Base-by-base conservation (phyloP, 2,113 vertebrate genomes). In the Fukomys damarensis region DNA sequence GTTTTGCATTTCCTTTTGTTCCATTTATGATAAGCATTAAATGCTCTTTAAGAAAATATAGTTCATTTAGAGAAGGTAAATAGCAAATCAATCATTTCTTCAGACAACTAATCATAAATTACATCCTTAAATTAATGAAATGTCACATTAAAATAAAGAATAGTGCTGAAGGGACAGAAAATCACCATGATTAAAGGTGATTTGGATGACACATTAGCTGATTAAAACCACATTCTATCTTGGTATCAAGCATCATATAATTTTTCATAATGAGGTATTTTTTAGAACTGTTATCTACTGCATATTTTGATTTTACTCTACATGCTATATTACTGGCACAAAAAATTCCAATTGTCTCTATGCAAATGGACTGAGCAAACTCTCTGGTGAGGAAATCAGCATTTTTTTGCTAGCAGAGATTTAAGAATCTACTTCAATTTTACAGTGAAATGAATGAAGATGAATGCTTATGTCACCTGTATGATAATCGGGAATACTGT, bases 181-280 rank as follows among this genome's bases (percentile, higher is more conserved):
- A 77, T 74, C 77, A 83, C 72, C 41, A 8, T 41, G 65, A 92
- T 94, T 96, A 93, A 86, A 26, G 24, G 5, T 46, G 26, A 90
- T 82, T 66, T 93, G 41, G 63, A 86, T 68, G 41, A 92, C 85
- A 92, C 52, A 3, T 82, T 76, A 82, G 92, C 77, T 82, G 76
- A 91, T 81, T 86, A 80, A 52, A 92, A 68, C 6, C 13, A 83
- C 30, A 76, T 77, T 41, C 72, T 26, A 61, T 43, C 5, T 35
- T 91, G 20, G 2, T 84, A 49, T 77, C 46, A 79, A 74, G 1
- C 17, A 41, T 77, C 38, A 68, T 63, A 26, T 84, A 72, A 35
- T 92, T 92, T 94, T 96, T 95, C 87, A 97, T 54, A 54, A 58
- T 89, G 52, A 56, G 28, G 63, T 86, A 3, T 90, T 93, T 98